Evolutionary conservation across 2,113 vertebrate species (phyloP).

Genomic region (Platysternon megacephalum): DNA sequence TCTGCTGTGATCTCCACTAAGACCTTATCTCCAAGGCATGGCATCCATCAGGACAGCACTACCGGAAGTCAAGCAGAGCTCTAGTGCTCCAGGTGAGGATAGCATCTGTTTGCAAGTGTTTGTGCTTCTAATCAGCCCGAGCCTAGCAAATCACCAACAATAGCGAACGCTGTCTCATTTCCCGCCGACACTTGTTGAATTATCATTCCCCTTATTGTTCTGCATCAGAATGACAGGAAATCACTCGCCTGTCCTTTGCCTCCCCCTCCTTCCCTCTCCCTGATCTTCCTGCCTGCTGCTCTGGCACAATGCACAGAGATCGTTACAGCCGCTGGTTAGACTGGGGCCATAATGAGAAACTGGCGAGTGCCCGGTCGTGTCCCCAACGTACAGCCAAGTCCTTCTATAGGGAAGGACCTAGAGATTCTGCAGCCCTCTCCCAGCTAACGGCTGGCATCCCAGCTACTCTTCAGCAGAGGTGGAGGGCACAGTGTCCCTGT

Average conservation of each 20-base stretch:
- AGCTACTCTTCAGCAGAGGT: background rate
- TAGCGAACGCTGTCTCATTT: background rate
- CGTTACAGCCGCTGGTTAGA: background rate
- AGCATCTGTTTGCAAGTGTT: background rate
- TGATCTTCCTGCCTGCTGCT: background rate
- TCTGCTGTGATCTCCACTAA: background rate
- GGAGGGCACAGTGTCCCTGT: too few species aligned
- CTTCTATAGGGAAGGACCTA: background rate
- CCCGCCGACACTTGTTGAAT: background rate
- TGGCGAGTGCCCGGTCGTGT: background rate
- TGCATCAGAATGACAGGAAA: background rate
- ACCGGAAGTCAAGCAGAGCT: background rate
- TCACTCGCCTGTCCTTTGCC: background rate
- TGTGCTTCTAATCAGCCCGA: background rate
- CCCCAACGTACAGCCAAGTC: background rate
- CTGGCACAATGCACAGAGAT: background rate
- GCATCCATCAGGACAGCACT: background rate
- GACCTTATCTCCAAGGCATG: accelerated
- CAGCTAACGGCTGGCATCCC: background rate
- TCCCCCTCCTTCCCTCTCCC: background rate
- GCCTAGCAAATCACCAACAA: background rate
- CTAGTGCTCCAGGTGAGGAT: background rate
- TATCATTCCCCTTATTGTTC: background rate
- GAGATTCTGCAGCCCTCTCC: background rate
- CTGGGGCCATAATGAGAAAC: background rate